These are phyloP conservation scores for Acronicta aceris DNA, from an alignment of 2,888 invertebrate genomes.

Conservation along the genomic window DNA sequence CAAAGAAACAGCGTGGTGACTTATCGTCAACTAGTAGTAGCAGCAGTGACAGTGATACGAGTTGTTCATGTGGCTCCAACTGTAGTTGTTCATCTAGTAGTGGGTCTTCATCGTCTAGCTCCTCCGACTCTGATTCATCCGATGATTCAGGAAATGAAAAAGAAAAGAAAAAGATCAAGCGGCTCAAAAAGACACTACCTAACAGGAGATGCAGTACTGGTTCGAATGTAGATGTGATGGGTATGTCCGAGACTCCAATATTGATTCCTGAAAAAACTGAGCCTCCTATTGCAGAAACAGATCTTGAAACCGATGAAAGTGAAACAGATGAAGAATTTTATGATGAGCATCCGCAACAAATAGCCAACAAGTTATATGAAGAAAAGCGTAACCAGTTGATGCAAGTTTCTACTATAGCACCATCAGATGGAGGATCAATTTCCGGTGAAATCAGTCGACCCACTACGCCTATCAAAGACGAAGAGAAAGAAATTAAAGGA, in stretches of 20 bases:
- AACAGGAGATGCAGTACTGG: conserved; percentile 81
- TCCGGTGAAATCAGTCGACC: conserved; percentile 91
- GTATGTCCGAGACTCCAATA: conserved; percentile 84
- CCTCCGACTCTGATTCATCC: conserved; percentile 85
- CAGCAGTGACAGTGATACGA: conserved; percentile 93
- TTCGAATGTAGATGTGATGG: conserved; percentile 88
- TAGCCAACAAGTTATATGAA: conserved; percentile 92
- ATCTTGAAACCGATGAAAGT: conserved; percentile 95
- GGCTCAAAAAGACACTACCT: conserved; percentile 75
- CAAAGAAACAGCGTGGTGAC: conserved; percentile 83
- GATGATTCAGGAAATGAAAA: conserved; percentile 81
- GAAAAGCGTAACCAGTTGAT: conserved; percentile 93
- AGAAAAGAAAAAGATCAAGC: conserved; percentile 76
- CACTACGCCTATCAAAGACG: conserved; percentile 88
- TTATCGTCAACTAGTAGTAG: conserved; percentile 93
- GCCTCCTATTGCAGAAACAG: conserved; percentile 93
- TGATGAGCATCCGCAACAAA: conserved; percentile 93
- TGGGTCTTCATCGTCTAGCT: conserved; percentile 91
- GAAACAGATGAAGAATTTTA: conserved; percentile 97
- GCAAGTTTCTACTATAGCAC: conserved; percentile 90
- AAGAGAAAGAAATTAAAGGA: conserved; percentile 74
- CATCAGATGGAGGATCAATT: conserved; percentile 88
- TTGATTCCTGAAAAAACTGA: conserved; percentile 87
- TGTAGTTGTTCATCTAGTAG: conserved; percentile 94
- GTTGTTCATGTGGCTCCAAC: conserved; percentile 95